phyloP scores from a whole-genome alignment of 2,113 vertebrate species.

The Caloenas nicobarica region DNA sequence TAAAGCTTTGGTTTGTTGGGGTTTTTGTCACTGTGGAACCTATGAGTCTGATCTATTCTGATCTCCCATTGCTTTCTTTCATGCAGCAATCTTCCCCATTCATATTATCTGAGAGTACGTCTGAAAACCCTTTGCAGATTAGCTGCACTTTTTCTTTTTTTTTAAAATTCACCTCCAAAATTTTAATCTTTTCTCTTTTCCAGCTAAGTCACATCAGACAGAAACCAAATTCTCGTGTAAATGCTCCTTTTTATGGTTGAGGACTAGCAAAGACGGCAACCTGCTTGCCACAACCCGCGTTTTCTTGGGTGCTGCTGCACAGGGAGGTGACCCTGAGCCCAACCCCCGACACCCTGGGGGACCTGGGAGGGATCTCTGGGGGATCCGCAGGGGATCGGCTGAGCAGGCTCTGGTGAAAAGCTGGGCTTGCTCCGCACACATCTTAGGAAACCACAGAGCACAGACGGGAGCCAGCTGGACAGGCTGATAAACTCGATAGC shows the following conservation, averaged over 20 bases:
- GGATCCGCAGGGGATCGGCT: not conserved
- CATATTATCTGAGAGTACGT: not conserved
- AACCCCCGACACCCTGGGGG: fast-evolving
- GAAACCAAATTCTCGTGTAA: not conserved
- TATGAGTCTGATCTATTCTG: not conserved
- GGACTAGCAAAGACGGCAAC: not conserved
- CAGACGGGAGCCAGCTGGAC: not conserved
- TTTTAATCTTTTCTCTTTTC: not conserved
- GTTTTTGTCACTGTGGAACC: not conserved
- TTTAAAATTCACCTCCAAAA: not conserved
- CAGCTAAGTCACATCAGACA: not conserved
- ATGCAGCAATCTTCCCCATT: not conserved
- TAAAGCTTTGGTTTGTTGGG: not conserved
- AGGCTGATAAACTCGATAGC: not conserved
- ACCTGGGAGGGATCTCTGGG: not conserved
- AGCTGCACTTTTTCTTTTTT: not conserved
- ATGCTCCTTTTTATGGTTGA: not conserved
- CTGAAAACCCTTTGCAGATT: not conserved
- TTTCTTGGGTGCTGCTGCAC: not conserved
- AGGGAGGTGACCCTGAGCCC: not conserved
- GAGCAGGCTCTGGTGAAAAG: not conserved
- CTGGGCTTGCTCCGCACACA: not conserved
- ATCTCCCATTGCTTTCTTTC: not conserved
- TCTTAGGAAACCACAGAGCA: not conserved
- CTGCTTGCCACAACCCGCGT: fast-evolving